phyloP scores from a whole-genome alignment of 2,113 vertebrate genomes.

The Entomyzon cyanotis region DNA sequence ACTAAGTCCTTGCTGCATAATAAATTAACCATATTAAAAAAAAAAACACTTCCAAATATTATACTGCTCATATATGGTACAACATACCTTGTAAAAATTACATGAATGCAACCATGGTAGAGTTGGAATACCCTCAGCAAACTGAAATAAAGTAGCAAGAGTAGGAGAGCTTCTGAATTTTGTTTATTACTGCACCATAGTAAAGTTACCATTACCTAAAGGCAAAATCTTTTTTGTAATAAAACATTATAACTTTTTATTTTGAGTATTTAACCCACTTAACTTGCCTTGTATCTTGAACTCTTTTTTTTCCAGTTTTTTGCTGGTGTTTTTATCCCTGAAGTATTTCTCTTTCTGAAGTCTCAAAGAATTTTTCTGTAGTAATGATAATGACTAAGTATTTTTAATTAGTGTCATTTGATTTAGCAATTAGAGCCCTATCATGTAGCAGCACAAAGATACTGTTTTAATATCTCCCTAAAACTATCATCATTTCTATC shows the following conservation, averaged over 20 bases:
- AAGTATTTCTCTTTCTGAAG: not conserved
- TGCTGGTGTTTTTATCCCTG: not conserved
- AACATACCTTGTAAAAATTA: not conserved
- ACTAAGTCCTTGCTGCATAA: not conserved
- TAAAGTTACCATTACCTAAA: not conserved
- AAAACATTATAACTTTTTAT: not conserved
- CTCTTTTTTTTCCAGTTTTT: not conserved
- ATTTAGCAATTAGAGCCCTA: not conserved
- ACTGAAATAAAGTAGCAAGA: not conserved
- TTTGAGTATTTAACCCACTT: not conserved
- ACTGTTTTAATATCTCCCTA: not conserved
- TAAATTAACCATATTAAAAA: not conserved
- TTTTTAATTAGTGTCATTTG: slow-evolving; percentile 8
- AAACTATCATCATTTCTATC: not conserved
- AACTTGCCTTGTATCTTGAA: not conserved
- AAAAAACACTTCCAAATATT: not conserved
- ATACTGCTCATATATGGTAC: not conserved
- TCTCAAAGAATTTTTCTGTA: not conserved
- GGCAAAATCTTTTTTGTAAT: not conserved
- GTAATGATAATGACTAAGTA: not conserved
- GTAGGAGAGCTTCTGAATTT: not conserved
- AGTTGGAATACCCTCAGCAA: not conserved
- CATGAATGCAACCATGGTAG: not conserved
- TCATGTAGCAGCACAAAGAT: not conserved
- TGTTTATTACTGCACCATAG: not conserved